Conservation (phyloP, 2,113 vertebrate genomes). For the Chelonoidis abingdonii region DNA sequence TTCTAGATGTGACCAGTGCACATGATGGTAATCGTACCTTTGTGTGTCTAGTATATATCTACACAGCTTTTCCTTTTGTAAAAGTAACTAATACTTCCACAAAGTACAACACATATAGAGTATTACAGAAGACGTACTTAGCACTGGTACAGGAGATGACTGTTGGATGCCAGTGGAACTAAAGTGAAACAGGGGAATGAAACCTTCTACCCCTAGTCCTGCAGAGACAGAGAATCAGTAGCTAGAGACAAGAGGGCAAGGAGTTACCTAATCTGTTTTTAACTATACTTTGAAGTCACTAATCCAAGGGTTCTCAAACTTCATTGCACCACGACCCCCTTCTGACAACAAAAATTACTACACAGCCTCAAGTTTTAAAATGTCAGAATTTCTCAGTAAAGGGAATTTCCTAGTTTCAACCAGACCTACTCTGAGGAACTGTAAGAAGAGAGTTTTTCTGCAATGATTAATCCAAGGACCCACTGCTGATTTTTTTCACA, state of each 20-base stretch:
- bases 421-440: conserved; percentile 39
- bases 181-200: background rate
- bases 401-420: conserved; percentile 55
- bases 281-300: conserved; percentile 36
- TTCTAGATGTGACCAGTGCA: background rate
- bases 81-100: background rate
- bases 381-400: conserved; percentile 58
- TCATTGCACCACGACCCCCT: too few species aligned
- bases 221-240: background rate
- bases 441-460: background rate
- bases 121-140: background rate
- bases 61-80: background rate
- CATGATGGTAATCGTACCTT: background rate
- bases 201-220: background rate
- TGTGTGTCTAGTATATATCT: conserved; percentile 3
- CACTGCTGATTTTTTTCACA: background rate
- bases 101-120: background rate
- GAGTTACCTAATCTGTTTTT: conserved; percentile 19
- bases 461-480: background rate
- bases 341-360: too few species aligned
- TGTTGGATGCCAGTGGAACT: background rate
- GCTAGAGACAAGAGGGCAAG: background rate
- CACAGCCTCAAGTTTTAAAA: conserved; percentile 30
- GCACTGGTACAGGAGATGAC: background rate
- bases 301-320: background rate